Evolutionary conservation across 2,113 vertebrate genomes (phyloP), one percentile per base, ranked within the genome.

Genomic region (Notothenia coriiceps): DNA sequence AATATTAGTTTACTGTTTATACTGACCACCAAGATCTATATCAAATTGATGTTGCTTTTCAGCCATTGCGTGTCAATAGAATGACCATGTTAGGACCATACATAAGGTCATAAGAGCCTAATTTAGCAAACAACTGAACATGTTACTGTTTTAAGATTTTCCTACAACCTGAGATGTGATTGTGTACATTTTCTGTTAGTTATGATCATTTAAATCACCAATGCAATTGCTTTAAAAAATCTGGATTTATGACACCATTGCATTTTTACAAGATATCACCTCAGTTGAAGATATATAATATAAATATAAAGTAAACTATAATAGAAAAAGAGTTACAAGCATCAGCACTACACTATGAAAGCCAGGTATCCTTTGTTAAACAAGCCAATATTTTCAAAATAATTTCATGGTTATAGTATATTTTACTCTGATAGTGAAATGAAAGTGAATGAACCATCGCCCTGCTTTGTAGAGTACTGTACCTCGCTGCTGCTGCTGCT

Each of bases 401-500:
- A 15, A 66, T 8, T 25, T 20, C 40, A 46, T 63, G 18, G 61
- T 25, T 22, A 49, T 40, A 40, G 7, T 40, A 40, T 40, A 40
- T 40, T 7, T 40, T 7, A 7, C 35, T 40, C 35, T 40, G 35
- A 40, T 40, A 40, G 35, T 40, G 63, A 65, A 52, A 12, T 74
- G 76, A 65, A 86, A 83, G 87, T 87, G 80, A 89, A 76, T 1
- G 13, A 68, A 54, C 70, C 79, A 44, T 88, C 72, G 10, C 70
- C 56, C 62, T 62, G 62, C 72, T 51, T 2, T 49, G 70, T 29
- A 46, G 65, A 75, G 29, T 11, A 50, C 35, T 40, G 70, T 78
- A 90, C 84, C 90, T 91, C 79, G 54, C 77, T 79, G 80, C 74
- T 46, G 80, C 79, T 64, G 72, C 79, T 64, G 72, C 52, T n/a